Evolutionary conservation across 2,888 invertebrate genomes (phyloP).

Genomic region (Scrobipalpa costella): DNA sequence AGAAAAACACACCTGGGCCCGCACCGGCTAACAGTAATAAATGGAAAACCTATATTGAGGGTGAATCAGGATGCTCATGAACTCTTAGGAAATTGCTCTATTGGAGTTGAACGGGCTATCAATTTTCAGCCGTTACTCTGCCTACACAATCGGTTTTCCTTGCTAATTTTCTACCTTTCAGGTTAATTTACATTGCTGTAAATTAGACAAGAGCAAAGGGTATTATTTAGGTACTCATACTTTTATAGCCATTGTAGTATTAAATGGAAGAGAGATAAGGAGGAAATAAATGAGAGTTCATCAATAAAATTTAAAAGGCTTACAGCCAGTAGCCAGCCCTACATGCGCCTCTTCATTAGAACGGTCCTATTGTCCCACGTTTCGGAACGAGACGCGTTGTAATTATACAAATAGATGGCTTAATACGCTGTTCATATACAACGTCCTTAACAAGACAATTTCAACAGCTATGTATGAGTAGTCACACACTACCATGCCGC

Average conservation of each 20-base stretch:
- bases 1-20: conserved; percentile 34
- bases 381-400: neutral
- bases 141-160: neutral
- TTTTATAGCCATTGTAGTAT: neutral
- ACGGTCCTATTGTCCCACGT: neutral
- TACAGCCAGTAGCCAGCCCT: neutral
- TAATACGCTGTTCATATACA: conserved; percentile 5
- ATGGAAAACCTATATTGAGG: conserved; percentile 18
- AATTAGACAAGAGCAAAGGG: neutral
- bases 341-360: neutral
- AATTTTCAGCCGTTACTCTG: neutral
- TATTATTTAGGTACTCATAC: neutral
- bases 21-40: conserved; percentile 17
- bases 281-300: neutral
- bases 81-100: conserved; percentile 15
- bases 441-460: conserved; percentile 20
- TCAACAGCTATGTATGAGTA: neutral
- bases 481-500: neutral
- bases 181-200: conserved; percentile 3
- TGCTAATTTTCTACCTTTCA: conserved; percentile 12
- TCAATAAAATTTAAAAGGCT: neutral
- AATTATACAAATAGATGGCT: conserved; percentile 11
- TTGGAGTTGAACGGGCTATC: neutral
- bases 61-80: conserved; percentile 12
- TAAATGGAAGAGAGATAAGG: neutral